Evolutionary conservation across 2,888 invertebrate species (phyloP).

Genomic region (Mythimna impura): DNA sequence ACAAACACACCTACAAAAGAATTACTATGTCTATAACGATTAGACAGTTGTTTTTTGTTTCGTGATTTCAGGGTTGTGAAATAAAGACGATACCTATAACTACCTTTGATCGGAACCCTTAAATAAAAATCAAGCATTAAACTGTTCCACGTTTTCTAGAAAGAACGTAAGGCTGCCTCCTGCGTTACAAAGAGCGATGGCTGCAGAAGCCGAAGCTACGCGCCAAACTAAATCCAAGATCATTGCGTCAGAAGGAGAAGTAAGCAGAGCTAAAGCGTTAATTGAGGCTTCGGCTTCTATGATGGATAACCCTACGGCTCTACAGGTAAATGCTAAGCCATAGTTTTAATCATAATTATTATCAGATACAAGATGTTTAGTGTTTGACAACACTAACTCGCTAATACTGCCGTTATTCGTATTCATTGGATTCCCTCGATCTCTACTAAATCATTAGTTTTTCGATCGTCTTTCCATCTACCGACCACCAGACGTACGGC

Average conservation of each 20-base stretch:
- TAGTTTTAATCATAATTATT: neutral
- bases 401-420: neutral
- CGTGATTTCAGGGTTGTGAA: no score
- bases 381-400: no score
- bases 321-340: constrained; percentile 77
- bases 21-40: no score
- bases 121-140: neutral
- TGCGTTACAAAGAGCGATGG: constrained; percentile 92
- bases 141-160: constrained; percentile 66
- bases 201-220: constrained; percentile 93
- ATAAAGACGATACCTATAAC: no score
- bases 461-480: neutral
- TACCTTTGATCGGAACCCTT: neutral
- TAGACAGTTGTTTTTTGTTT: no score
- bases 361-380: neutral
- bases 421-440: neutral
- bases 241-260: constrained; percentile 94
- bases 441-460: neutral
- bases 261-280: constrained; percentile 95
- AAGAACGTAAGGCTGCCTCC: constrained; percentile 87
- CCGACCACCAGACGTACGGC: neutral
- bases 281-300: constrained; percentile 97
- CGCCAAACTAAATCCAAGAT: constrained; percentile 93
- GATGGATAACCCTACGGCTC: constrained; percentile 94
- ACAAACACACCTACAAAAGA: no score